Conservation (phyloP, 1,140 invertebrate genomes). For the Myzus persicae region DNA sequence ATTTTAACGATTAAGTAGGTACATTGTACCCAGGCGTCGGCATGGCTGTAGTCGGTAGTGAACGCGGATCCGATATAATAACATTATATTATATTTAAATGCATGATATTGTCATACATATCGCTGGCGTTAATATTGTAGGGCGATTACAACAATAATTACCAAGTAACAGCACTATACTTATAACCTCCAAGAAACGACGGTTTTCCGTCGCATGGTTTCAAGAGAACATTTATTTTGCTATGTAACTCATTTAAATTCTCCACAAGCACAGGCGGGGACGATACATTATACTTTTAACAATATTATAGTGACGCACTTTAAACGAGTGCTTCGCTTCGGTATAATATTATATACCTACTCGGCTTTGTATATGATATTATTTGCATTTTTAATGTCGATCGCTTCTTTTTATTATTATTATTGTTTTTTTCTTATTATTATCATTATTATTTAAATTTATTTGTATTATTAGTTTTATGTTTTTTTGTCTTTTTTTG, state of each 20-base stretch:
- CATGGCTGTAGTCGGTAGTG: too few species aligned
- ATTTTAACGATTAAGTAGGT: too few species aligned
- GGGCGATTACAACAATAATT: too few species aligned
- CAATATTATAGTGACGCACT: background rate
- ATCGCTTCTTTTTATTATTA: background rate
- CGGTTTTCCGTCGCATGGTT: background rate
- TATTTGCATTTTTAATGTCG: conserved; percentile 46
- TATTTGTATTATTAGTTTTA: too few species aligned
- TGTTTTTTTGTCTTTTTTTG: background rate
- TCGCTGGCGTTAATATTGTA: too few species aligned
- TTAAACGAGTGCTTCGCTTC: background rate
- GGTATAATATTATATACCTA: background rate
- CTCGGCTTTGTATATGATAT: background rate
- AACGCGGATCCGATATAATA: too few species aligned
- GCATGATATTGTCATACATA: too few species aligned
- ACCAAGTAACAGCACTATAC: too few species aligned
- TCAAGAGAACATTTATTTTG: background rate
- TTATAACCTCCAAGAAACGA: background rate
- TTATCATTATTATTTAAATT: background rate
- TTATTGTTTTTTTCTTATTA: background rate
- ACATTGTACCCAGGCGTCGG: too few species aligned
- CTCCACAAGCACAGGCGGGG: background rate
- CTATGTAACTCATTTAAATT: background rate
- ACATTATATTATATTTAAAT: too few species aligned
- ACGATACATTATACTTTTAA: background rate